A percentile compares a stretch with the other conserved stretches of the same genome.
phyloP scores from a whole-genome alignment of 2,797 vertebrate species.

The Melanotaenia boesemani region DNA sequence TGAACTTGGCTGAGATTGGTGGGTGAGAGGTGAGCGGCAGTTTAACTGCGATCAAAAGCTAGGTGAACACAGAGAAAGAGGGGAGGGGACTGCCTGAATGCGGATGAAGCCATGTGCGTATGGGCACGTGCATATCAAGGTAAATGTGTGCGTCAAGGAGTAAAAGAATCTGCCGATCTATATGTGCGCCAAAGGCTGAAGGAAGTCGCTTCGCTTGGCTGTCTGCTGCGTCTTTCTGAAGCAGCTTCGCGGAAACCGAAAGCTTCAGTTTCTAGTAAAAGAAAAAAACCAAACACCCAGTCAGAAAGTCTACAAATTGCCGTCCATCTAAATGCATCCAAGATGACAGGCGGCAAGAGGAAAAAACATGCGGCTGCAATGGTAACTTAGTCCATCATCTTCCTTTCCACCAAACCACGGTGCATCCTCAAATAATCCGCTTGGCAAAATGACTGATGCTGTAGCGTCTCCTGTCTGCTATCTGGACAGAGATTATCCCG shows the following conservation, averaged over 20 bases:
- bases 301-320: conserved; percentile 47
- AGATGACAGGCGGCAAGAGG: conserved; percentile 31
- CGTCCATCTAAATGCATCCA: conserved; percentile 36
- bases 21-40: background rate
- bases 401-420: conserved; percentile 35
- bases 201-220: conserved; percentile 10
- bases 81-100: conserved; percentile 2
- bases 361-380: background rate
- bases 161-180: conserved; percentile 31
- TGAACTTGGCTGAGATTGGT: conserved; percentile 29
- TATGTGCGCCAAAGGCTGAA: conserved; percentile 20
- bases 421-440: conserved; percentile 53
- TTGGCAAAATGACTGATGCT: conserved; percentile 26
- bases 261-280: conserved; percentile 38
- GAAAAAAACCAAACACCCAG: conserved; percentile 11
- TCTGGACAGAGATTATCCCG: conserved; percentile 51
- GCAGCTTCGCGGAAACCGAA: background rate
- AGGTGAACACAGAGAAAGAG: background rate
- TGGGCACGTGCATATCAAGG: conserved; percentile 20
- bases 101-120: conserved; percentile 11
- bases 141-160: conserved; percentile 41
- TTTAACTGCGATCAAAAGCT: conserved; percentile 23
- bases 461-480: conserved; percentile 38
- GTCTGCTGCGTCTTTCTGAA: conserved; percentile 5
- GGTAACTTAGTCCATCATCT: conserved; percentile 59